Evolutionary conservation across 2,113 vertebrate species (phyloP).

Genomic region (Callipepla squamata): DNA sequence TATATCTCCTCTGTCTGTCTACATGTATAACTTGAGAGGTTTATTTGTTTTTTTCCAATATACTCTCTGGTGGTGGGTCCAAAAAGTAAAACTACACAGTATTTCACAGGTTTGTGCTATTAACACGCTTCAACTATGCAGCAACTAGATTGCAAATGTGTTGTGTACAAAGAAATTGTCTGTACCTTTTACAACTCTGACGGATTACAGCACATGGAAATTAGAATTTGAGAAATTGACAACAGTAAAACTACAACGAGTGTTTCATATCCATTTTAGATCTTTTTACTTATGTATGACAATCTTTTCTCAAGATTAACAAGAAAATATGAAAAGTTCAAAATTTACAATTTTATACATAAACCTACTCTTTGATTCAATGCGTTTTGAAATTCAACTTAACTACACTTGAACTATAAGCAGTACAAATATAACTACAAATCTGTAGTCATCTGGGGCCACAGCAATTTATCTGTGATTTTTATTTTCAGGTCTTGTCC

Average conservation of each 20-base stretch:
- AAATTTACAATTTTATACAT: not conserved
- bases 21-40: not conserved
- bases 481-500: not conserved
- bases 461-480: not conserved
- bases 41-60: not conserved
- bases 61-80: rapidly evolving
- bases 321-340: not conserved
- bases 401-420: not conserved
- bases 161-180: not conserved
- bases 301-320: not conserved
- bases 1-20: not conserved
- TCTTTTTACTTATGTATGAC: not conserved
- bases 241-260: not conserved
- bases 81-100: not conserved
- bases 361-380: not conserved
- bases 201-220: not conserved
- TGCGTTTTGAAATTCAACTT: not conserved
- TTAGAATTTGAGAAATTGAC: not conserved
- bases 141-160: not conserved
- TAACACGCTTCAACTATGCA: not conserved
- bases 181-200: not conserved
- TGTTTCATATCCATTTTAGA: not conserved
- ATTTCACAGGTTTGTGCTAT: not conserved
- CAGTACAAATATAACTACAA: not conserved
- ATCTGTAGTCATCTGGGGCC: not conserved